A percentile compares a stretch with the other conserved stretches of the same genome.
Conservation (phyloP, 2,113 vertebrate species). For the Cephalophus harveyi region DNA sequence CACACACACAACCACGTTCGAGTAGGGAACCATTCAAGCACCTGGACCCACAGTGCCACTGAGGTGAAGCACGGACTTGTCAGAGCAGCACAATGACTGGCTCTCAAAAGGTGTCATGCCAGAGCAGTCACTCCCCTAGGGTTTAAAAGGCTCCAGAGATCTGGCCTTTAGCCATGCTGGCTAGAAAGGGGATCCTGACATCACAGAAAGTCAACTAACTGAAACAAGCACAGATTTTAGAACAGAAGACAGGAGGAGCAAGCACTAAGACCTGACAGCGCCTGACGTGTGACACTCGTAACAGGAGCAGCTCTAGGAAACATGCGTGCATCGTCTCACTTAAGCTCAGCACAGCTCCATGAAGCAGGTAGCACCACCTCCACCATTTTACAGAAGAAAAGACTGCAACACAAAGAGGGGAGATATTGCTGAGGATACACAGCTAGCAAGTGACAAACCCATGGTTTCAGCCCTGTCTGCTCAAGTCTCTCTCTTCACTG, state of each 20-base stretch:
- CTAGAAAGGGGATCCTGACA: not conserved
- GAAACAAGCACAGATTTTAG: not conserved
- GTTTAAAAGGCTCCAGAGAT: not conserved
- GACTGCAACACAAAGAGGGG: not conserved
- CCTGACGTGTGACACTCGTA: not conserved
- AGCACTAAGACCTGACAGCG: not conserved
- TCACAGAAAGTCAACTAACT: not conserved
- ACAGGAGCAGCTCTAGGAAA: not conserved
- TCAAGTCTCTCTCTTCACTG: not conserved
- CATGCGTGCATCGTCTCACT: not conserved
- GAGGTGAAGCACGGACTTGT: not conserved
- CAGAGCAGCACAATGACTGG: rapidly evolving
- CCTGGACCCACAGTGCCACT: not conserved
- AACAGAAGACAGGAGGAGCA: not conserved
- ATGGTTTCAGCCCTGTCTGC: not conserved
- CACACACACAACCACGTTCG: not conserved
- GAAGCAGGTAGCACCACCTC: not conserved
- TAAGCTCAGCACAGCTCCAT: not conserved
- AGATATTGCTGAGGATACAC: not conserved
- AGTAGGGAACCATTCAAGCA: not conserved
- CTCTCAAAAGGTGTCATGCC: not conserved
- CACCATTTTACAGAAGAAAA: not conserved
- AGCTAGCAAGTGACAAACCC: not conserved
- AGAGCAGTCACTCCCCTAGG: not conserved
- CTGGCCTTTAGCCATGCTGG: not conserved